Conservation (phyloP, 2,797 vertebrate species). For the Chelidonichthys spinosus region DNA sequence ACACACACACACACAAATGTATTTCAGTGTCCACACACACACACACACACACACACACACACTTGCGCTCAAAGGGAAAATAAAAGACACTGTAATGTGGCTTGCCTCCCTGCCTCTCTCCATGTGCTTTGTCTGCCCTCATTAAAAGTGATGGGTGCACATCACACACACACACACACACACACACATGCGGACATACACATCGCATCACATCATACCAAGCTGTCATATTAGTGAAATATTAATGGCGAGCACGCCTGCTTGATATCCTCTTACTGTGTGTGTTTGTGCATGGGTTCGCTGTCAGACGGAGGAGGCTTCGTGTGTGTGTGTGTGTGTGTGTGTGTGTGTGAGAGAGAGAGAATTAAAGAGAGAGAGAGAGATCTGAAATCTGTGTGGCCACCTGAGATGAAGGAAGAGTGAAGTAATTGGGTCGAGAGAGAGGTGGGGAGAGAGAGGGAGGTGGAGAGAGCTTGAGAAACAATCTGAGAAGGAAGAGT, state of each 20-base stretch:
- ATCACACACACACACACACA: slow-evolving; percentile 64
- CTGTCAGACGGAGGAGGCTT: slow-evolving; percentile 38
- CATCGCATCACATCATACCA: slow-evolving; percentile 66
- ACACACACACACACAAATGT: slow-evolving; percentile 25
- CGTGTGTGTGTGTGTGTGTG: not conserved
- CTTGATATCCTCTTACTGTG: slow-evolving; percentile 63
- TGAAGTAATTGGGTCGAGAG: slow-evolving; percentile 69
- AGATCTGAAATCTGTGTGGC: slow-evolving; percentile 59
- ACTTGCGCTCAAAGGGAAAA: slow-evolving; percentile 59
- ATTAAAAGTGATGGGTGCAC: slow-evolving; percentile 84
- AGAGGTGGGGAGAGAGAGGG: slow-evolving; percentile 7
- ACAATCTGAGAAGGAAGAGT: not conserved
- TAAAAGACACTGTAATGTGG: slow-evolving; percentile 57
- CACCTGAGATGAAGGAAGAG: slow-evolving; percentile 52
- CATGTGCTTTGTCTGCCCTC: slow-evolving; percentile 80
- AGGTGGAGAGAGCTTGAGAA: slow-evolving; percentile 5
- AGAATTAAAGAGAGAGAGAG: slow-evolving; percentile 36
- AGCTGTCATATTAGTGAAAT: slow-evolving; percentile 83
- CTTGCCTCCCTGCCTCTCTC: slow-evolving; percentile 61
- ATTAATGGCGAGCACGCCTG: slow-evolving; percentile 74
- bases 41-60: slow-evolving; percentile 3
- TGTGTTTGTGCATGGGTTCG: slow-evolving; percentile 48
- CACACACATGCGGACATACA: slow-evolving; percentile 49
- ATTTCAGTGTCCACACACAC: not conserved
- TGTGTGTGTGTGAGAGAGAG: not conserved